A percentile compares a stretch with the other conserved stretches of the same genome.
Conservation (phyloP, 2,113 vertebrate genomes). For the Pitta sordida region DNA sequence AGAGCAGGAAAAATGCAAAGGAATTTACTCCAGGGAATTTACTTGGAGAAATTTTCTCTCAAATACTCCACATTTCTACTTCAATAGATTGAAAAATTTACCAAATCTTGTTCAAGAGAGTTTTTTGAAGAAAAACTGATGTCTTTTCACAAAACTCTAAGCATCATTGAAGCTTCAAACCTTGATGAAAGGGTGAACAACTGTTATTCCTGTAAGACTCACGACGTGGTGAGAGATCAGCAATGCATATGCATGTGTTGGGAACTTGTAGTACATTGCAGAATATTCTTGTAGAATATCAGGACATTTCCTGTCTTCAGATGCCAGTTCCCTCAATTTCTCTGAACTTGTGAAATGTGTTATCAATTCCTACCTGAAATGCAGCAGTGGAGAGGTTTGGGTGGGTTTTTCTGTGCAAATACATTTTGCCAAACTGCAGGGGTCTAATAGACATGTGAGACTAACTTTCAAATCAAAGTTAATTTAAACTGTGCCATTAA, state of each 20-base stretch:
- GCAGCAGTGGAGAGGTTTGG: background rate
- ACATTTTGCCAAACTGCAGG: background rate
- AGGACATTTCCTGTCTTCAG: background rate
- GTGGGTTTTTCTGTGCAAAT: background rate
- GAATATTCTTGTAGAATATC: background rate
- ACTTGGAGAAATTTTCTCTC: background rate
- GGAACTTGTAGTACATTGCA: background rate
- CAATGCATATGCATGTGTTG: rapidly evolving
- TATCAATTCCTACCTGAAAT: background rate
- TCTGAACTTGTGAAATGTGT: background rate
- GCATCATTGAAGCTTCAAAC: background rate
- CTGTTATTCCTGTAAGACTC: background rate
- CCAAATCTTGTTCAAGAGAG: background rate
- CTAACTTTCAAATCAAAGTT: slow-evolving; percentile 15
- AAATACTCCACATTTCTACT: background rate
- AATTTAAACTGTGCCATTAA: background rate
- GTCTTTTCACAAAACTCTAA: background rate
- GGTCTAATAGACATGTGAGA: background rate
- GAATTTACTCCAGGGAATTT: background rate
- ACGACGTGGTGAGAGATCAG: background rate
- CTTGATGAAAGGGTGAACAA: background rate
- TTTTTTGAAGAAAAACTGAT: background rate
- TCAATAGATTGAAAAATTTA: background rate
- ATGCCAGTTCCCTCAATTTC: background rate
- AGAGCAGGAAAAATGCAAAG: background rate